A percentile compares a stretch with the other conserved stretches of the same genome.
Conservation (phyloP, 2,888 invertebrate genomes). For the Mesorhabditis sp. region DNA sequence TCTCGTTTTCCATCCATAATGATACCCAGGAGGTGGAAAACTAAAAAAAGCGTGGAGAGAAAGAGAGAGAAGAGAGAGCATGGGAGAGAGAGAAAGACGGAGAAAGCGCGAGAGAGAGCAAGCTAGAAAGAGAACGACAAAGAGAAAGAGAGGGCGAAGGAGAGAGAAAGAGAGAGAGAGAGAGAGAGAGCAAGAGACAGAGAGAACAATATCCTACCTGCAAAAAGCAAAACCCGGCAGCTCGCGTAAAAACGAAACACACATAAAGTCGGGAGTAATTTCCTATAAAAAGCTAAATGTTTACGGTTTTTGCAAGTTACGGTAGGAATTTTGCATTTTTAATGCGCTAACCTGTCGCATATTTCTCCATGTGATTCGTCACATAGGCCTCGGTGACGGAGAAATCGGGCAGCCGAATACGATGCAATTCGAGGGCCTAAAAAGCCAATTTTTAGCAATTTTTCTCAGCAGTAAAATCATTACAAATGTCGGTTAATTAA, state of each 20-base stretch:
- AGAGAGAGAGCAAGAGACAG: too few species aligned
- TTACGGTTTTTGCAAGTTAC: constrained; percentile 4
- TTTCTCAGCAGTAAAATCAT: neutral
- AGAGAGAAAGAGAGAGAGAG: too few species aligned
- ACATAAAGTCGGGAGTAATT: constrained; percentile 53
- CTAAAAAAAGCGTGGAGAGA: neutral
- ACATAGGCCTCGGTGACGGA: constrained; percentile 53
- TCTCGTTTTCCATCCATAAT: constrained; percentile 56
- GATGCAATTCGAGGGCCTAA: constrained; percentile 39
- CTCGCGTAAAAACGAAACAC: constrained; percentile 52
- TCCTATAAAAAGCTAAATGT: constrained; percentile 22
- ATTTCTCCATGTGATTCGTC: constrained; percentile 49
- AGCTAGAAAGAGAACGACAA: too few species aligned
- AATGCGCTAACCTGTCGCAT: constrained; percentile 36
- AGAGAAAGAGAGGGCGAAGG: too few species aligned
- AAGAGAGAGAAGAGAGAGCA: too few species aligned
- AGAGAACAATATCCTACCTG: neutral
- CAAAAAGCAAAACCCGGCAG: constrained; percentile 52
- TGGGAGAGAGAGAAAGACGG: too few species aligned
- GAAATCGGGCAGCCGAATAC: constrained; percentile 53
- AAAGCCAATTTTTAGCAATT: constrained; percentile 11
- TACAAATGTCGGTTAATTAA: too few species aligned
- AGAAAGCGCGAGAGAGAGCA: too few species aligned
- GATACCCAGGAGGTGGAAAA: constrained; percentile 55
- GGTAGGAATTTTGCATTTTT: neutral